A percentile compares a stretch with the other conserved stretches of the same genome.
These are phyloP conservation scores for Anguilla rostrata DNA, from an alignment of 2,113 vertebrate species.

Conservation along the genomic window DNA sequence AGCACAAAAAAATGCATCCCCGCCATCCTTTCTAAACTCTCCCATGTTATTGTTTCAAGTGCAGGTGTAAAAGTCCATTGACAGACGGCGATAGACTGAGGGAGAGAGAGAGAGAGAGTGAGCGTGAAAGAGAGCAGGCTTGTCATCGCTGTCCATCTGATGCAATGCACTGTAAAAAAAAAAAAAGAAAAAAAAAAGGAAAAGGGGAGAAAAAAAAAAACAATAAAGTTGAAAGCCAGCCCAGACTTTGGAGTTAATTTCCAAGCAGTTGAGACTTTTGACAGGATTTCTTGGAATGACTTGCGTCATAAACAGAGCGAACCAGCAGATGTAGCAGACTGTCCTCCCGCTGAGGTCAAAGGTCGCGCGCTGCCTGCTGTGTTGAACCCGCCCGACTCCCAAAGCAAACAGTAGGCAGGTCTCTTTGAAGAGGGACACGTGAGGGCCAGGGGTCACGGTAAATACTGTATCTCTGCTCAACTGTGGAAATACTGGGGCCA, in stretches of 20 bases:
- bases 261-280: not conserved
- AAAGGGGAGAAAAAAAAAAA: not conserved
- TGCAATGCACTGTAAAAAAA: not conserved
- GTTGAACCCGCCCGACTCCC: not conserved
- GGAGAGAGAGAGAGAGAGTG: no score
- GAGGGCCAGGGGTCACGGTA: not conserved
- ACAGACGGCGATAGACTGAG: no score
- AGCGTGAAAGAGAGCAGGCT: no score
- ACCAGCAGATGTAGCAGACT: not conserved
- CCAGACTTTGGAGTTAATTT: not conserved
- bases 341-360: not conserved
- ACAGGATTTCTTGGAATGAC: conserved; percentile 1
- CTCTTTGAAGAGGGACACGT: not conserved
- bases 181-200: not conserved
- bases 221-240: not conserved
- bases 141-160: not conserved
- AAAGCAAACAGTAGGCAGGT: not conserved
- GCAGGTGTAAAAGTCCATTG: no score
- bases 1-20: no score
- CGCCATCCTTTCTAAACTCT: not conserved
- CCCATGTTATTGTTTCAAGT: no score
- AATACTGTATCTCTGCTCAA: not conserved
- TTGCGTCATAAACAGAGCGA: no score
- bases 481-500: no score
- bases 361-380: not conserved